Conservation (phyloP, 2,888 invertebrate genomes). For the Ochropacha duplaris region DNA sequence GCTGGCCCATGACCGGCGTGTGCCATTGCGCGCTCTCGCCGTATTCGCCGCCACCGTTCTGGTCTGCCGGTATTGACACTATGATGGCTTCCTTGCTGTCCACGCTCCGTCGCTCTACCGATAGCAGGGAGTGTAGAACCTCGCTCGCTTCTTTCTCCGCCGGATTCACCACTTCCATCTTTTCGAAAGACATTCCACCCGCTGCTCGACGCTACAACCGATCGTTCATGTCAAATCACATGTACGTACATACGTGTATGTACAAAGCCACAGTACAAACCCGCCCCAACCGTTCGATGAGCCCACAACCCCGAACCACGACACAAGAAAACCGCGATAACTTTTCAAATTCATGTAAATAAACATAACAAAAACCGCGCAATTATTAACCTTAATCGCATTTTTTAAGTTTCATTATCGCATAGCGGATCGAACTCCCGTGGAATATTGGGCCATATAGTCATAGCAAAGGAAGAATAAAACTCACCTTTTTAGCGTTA, state of each 20-base stretch:
- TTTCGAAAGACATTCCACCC: constrained; percentile 74
- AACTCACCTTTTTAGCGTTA: constrained; percentile 77
- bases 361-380: constrained; percentile 84
- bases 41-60: constrained; percentile 75
- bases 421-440: constrained; percentile 84
- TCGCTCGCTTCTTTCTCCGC: constrained; percentile 89
- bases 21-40: constrained; percentile 85
- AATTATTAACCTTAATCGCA: constrained; percentile 84
- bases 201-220: constrained; percentile 69
- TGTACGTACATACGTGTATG: constrained; percentile 78
- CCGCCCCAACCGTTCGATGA: constrained; percentile 65
- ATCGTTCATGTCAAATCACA: constrained; percentile 76
- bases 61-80: constrained; percentile 72
- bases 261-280: constrained; percentile 67
- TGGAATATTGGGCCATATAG: constrained; percentile 84
- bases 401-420: constrained; percentile 85
- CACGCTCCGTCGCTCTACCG: constrained; percentile 86
- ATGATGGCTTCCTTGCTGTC: constrained; percentile 81
- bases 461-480: constrained; percentile 78
- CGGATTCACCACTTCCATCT: constrained; percentile 85
- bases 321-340: constrained; percentile 79
- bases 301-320: constrained; percentile 55
- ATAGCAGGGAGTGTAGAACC: constrained; percentile 85
- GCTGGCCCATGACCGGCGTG: constrained; percentile 83
- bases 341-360: constrained; percentile 83